phyloP scores from a whole-genome alignment of 2,797 vertebrate genomes.

The Acrocephalus scirpaceus region DNA sequence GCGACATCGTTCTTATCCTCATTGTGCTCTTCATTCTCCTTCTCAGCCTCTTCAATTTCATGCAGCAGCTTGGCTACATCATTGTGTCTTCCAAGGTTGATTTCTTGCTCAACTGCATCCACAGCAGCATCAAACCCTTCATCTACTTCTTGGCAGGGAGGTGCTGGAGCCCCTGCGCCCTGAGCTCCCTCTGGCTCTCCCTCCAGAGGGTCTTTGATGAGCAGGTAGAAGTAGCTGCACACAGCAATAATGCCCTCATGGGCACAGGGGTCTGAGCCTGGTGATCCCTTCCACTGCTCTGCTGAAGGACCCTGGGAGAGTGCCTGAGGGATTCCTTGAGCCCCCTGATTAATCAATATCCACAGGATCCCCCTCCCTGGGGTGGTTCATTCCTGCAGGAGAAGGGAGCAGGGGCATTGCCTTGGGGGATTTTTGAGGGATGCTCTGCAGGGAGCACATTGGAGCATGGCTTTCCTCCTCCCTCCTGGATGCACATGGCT shows the following conservation, averaged over 20 bases:
- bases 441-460: too few species aligned
- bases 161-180: background rate
- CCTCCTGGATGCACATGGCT: too few species aligned
- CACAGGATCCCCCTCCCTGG: background rate
- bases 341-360: background rate
- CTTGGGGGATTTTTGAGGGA: too few species aligned
- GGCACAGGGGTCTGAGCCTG: background rate
- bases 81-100: fast-evolving
- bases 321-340: background rate
- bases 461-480: too few species aligned
- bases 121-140: background rate
- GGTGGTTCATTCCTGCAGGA: background rate
- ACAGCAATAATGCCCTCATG: background rate
- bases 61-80: background rate
- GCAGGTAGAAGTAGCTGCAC: background rate
- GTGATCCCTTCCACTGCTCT: background rate
- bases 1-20: too few species aligned
- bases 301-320: background rate
- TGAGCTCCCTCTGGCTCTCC: too few species aligned
- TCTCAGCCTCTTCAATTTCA: background rate
- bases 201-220: background rate
- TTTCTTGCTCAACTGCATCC: background rate
- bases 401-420: too few species aligned
- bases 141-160: background rate
- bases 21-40: too few species aligned